Percentiles rank a stretch among this genome's conserved stretches.
Evolutionary conservation across 2,113 vertebrate genomes (phyloP).

Genomic region (Pseudorasbora parva): DNA sequence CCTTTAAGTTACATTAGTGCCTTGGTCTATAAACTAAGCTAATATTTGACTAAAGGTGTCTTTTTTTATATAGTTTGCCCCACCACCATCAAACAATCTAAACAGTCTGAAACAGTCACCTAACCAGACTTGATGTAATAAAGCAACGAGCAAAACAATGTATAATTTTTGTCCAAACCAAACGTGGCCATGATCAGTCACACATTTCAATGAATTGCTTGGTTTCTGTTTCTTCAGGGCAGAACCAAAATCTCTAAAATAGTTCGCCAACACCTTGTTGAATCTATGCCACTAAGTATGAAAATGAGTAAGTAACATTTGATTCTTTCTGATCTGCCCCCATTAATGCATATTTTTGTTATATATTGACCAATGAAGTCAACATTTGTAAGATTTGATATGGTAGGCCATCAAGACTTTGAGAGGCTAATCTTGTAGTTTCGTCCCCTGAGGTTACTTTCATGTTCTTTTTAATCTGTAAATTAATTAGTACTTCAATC

Average conservation of each 20-base stretch:
- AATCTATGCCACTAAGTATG: too few relatives aligned
- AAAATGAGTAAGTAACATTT: too few relatives aligned
- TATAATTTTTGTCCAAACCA: background rate
- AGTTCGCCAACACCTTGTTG: too few relatives aligned
- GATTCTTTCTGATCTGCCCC: background rate
- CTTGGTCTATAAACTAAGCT: background rate
- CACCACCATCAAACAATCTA: background rate
- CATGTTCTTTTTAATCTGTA: background rate
- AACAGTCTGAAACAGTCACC: background rate
- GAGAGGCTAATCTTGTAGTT: background rate
- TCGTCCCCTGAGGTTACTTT: background rate
- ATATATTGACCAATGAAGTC: background rate
- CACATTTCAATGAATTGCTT: background rate
- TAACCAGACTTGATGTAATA: background rate
- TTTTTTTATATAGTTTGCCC: background rate
- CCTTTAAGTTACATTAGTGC: background rate
- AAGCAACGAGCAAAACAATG: background rate
- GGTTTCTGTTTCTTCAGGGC: background rate
- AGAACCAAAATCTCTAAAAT: too few relatives aligned
- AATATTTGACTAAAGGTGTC: background rate
- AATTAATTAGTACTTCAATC: conserved; percentile 14
- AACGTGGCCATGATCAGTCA: background rate
- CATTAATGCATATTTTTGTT: background rate
- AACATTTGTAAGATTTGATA: background rate
- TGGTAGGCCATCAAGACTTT: background rate